A percentile compares a stretch with the other conserved stretches of the same genome.
These are phyloP conservation scores for Poecilia gillii DNA, from an alignment of 2,797 vertebrate genomes.

Conservation along the genomic window DNA sequence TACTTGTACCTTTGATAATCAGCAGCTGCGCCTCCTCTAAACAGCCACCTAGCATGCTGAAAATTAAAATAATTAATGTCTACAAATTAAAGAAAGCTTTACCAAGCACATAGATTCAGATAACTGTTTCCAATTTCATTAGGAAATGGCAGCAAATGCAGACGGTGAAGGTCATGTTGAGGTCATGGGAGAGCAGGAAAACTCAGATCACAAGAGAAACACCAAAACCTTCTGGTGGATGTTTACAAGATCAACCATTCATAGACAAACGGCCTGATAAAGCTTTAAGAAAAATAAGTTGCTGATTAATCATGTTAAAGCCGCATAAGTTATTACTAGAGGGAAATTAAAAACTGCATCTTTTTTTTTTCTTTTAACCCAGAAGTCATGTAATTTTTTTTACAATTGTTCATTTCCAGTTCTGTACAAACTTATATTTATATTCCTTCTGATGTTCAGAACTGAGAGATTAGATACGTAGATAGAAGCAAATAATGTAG, in stretches of 20 bases:
- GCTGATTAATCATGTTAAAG: not conserved
- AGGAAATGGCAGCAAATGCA: not conserved
- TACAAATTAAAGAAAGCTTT: conserved; percentile 2
- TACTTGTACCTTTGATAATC: conserved; percentile 7
- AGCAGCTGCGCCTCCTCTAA: not conserved
- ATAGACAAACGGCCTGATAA: not conserved
- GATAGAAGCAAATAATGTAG: not conserved
- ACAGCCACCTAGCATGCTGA: not conserved
- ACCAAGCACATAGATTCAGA: not conserved
- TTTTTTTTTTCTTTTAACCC: not conserved
- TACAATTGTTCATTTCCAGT: not conserved
- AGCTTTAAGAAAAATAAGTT: not conserved
- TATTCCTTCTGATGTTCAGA: not conserved
- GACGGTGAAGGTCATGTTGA: not conserved
- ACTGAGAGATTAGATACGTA: not conserved
- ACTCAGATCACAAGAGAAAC: not conserved
- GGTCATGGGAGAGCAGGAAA: not conserved
- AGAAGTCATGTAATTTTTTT: not conserved
- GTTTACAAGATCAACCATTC: not conserved
- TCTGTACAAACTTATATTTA: not conserved
- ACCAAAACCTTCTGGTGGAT: not conserved
- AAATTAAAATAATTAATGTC: conserved; percentile 20
- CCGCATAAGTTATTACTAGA: not conserved
- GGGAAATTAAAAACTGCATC: not conserved
- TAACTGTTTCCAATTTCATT: conserved; percentile 8